Evolutionary conservation across 30 jellyfish, hydroid and myxozoan species (phyloP), one percentile per base, ranked within the genome.

Genomic region (Hydractinia echinata): DNA sequence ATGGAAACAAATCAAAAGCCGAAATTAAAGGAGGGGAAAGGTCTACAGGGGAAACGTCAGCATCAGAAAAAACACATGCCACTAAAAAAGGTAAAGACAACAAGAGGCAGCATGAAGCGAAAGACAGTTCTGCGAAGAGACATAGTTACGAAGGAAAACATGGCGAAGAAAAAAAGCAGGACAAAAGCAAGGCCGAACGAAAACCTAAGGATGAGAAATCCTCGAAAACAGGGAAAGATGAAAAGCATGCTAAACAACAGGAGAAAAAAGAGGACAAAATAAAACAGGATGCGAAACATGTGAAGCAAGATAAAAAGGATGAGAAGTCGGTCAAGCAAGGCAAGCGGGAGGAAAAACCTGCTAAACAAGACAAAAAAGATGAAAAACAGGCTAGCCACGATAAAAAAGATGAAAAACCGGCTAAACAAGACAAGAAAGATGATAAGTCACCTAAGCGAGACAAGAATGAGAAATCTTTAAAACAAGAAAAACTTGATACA

Each of bases 221-320:
- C 67, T 11, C 81, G 81, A 71, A 71, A 71, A 6, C 30, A n/a
- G 44, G 0, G 69, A 50, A 71, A 71, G 81, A 71, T 71, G 61
- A 50, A 9, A 67, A 67, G 51, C 20, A 67, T 16, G 78, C 51
- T 10, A 58, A 3, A 58, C 15, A 58, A 1, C 69, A 11, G 69
- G 69, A 11, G 69, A 58, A 13, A 58, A 67, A 21, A 13, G 51
- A 67, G 14, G 53, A 50, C 18, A n/a, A 54, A 7, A 52, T 71
- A 5, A 71, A 71, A 30, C 18, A 71, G 53, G 81, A 71, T 30
- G 81, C 18, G 10, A 71, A 71, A 64, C 74, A 51, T n/a, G 74
- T n/a, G 4, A 64, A 64, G 18, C 74, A 44, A 7, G 74, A n/a
- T 1, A 64, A 64, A 64, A 64, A 64, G 6, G 74, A 64, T n/a